Conservation (phyloP, 92 coral and sea anemone species). For the Zoanthus sociatus region DNA sequence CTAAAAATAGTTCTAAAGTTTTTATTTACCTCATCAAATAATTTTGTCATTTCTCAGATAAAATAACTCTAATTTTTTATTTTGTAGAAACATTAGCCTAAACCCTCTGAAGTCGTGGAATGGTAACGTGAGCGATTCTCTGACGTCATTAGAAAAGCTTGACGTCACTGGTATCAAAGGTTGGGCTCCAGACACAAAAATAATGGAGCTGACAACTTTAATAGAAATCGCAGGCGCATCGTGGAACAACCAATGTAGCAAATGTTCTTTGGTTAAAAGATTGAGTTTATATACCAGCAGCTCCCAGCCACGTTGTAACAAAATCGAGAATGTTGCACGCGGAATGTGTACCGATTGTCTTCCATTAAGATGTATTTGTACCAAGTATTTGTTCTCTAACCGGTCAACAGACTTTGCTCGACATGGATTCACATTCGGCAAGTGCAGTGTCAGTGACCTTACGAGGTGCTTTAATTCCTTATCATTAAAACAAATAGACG, state of each 20-base stretch:
- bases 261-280: constrained; percentile 35
- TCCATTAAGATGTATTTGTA: constrained; percentile 12
- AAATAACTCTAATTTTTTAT: too few relatives aligned
- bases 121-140: constrained; percentile 27
- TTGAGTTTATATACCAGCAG: background rate
- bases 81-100: too few relatives aligned
- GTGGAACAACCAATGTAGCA: background rate
- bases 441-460: background rate
- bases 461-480: background rate
- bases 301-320: background rate
- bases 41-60: background rate
- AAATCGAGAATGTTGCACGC: too few relatives aligned
- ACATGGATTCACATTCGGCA: constrained; percentile 22
- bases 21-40: background rate
- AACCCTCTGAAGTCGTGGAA: constrained; percentile 55
- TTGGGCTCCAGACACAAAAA: too few relatives aligned
- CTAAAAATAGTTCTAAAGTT: background rate
- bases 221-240: too few relatives aligned
- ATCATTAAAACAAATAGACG: background rate
- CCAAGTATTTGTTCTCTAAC: background rate
- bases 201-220: too few relatives aligned
- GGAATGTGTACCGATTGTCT: constrained; percentile 26
- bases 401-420: constrained; percentile 17
- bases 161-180: too few relatives aligned
- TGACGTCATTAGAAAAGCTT: too few relatives aligned